A percentile compares a stretch with the other conserved stretches of the same genome.
These are phyloP conservation scores for Scomber japonicus DNA, from an alignment of 2,113 vertebrate genomes.

Conservation along the genomic window DNA sequence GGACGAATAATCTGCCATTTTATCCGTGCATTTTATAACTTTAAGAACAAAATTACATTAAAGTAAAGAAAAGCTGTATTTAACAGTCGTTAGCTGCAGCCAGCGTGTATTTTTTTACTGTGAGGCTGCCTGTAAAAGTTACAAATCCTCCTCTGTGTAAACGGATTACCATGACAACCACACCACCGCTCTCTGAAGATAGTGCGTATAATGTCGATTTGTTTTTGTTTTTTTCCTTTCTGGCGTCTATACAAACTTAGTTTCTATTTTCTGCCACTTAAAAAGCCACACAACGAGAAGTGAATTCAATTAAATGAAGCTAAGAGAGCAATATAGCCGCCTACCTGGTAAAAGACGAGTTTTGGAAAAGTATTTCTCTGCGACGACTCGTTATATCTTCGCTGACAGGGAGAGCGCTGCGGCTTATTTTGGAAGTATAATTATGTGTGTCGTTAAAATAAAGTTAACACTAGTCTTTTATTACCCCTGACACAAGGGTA, in stretches of 20 bases:
- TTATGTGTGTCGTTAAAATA: neutral
- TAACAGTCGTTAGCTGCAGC: too few relatives aligned
- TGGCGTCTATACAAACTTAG: neutral
- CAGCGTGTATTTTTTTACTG: too few relatives aligned
- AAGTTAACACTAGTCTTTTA: neutral
- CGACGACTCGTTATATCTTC: neutral
- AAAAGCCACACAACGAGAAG: neutral
- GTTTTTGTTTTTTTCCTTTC: neutral
- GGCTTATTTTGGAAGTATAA: neutral
- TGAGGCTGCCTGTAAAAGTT: too few relatives aligned
- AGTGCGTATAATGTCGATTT: neutral
- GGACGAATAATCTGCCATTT: too few relatives aligned
- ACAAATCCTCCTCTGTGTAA: neutral
- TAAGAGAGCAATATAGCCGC: neutral
- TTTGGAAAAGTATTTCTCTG: slow-evolving; percentile 27
- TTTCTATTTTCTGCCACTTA: neutral
- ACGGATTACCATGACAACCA: slow-evolving; percentile 68
- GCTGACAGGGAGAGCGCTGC: neutral
- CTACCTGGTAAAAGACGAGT: slow-evolving; percentile 44
- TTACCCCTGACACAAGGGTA: neutral
- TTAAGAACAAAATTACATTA: too few relatives aligned
- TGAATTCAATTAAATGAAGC: neutral
- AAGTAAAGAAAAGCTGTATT: too few relatives aligned
- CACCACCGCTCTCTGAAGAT: neutral
- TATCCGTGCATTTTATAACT: too few relatives aligned